A percentile compares a stretch with the other conserved stretches of the same genome.
Conservation (phyloP, 1,140 invertebrate species). For the Lordiphosa mommai region DNA sequence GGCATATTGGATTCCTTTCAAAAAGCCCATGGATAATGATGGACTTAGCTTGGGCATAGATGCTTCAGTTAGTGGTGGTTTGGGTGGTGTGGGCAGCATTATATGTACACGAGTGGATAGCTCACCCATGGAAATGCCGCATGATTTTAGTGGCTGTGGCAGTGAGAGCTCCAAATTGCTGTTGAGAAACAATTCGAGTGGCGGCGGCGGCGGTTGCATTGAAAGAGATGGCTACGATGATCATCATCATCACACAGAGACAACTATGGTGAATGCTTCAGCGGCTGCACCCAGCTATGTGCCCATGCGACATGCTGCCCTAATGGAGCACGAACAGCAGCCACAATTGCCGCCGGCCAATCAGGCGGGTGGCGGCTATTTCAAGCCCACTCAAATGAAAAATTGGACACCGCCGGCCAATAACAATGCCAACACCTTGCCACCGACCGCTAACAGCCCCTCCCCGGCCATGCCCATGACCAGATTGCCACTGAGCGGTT, state of each 20-base stretch:
- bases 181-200: constrained; percentile 35
- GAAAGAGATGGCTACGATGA: constrained; percentile 16
- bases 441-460: not conserved
- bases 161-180: constrained; percentile 61
- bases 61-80: not conserved
- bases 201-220: constrained; percentile 3
- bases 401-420: constrained; percentile 27
- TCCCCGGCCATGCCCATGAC: not conserved
- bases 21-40: constrained; percentile 42
- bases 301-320: constrained; percentile 31
- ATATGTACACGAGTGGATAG: constrained; percentile 40
- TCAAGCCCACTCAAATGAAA: constrained; percentile 62
- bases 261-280: not conserved
- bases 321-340: constrained; percentile 18
- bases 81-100: constrained; percentile 25
- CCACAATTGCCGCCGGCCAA: not conserved
- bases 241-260: constrained; percentile 2
- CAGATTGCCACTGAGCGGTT: constrained; percentile 40
- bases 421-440: constrained; percentile 28
- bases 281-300: constrained; percentile 27
- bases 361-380: constrained; percentile 43
- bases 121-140: constrained; percentile 42
- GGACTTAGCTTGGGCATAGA: constrained; percentile 14
- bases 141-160: constrained; percentile 52
- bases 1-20: constrained; percentile 46